These are phyloP conservation scores for Bombus balteatus DNA, from an alignment of 1,140 invertebrate genomes.

Conservation along the genomic window DNA sequence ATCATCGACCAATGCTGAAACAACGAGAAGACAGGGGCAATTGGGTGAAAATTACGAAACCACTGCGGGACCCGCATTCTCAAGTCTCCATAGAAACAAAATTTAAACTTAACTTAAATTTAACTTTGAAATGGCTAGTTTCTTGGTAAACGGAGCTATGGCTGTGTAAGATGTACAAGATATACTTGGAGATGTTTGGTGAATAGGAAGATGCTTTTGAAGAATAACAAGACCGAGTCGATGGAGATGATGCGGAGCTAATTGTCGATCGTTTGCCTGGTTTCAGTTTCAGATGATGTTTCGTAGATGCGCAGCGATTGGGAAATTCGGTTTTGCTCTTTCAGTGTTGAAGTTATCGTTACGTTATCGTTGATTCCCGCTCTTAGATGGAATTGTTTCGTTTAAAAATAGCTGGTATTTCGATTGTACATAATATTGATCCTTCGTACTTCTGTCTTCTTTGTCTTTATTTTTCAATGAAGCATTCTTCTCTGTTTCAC, in stretches of 20 bases:
- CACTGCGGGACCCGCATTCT: conserved; percentile 26
- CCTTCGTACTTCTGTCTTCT: too few relatives aligned
- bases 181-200: background rate
- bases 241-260: background rate
- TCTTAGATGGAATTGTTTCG: too few relatives aligned
- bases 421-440: too few relatives aligned
- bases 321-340: too few relatives aligned
- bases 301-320: background rate
- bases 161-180: background rate
- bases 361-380: too few relatives aligned
- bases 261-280: background rate
- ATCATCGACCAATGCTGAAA: background rate
- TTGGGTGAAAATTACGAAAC: background rate
- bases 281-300: background rate
- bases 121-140: background rate
- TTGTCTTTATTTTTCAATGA: too few relatives aligned
- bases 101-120: too few relatives aligned
- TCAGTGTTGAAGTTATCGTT: background rate
- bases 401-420: too few relatives aligned
- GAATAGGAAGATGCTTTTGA: background rate
- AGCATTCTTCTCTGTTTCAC: too few relatives aligned
- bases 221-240: background rate
- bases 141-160: too few relatives aligned
- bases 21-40: background rate
- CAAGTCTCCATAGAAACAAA: background rate